A percentile compares a stretch with the other conserved stretches of the same genome.
Evolutionary conservation across 2,888 invertebrate species (phyloP).

Genomic region (Caenorhabditis sinica): DNA sequence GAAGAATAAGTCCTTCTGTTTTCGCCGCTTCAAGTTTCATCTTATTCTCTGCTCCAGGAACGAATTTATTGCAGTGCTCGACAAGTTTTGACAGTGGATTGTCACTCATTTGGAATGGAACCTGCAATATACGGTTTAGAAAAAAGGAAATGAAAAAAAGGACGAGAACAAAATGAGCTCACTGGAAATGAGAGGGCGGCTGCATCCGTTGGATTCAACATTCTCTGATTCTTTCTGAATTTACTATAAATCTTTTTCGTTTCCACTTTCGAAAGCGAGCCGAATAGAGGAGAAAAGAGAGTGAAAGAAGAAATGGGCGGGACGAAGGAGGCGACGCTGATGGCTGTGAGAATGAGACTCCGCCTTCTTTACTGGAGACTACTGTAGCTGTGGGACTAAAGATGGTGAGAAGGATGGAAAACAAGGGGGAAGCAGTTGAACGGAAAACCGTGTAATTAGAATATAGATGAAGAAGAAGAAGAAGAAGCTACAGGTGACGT

Average conservation of each 20-base stretch:
- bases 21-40: conserved; percentile 32
- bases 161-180: not conserved
- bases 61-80: conserved; percentile 63
- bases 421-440: conserved; percentile 17
- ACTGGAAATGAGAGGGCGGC: conserved; percentile 51
- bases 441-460: conserved; percentile 12
- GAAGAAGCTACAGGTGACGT: conserved; percentile 2
- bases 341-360: conserved; percentile 8
- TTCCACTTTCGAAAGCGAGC: conserved; percentile 32
- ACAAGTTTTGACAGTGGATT: conserved; percentile 63
- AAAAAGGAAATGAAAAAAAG: not conserved
- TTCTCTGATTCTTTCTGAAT: not conserved
- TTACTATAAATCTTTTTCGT: conserved; percentile 22
- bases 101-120: conserved; percentile 54
- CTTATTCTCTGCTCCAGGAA: conserved; percentile 28
- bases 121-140: conserved; percentile 1
- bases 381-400: conserved; percentile 32
- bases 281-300: conserved; percentile 8
- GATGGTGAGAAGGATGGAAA: conserved; percentile 23
- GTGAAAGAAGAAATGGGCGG: conserved; percentile 36
- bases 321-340: conserved; percentile 7
- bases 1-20: conserved; percentile 35
- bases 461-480: not conserved
- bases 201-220: conserved; percentile 49
- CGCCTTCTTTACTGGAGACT: conserved; percentile 41